Percentiles rank a stretch among this genome's conserved stretches.
phyloP scores from a whole-genome alignment of 2,113 vertebrate genomes.

The Microcebus murinus region DNA sequence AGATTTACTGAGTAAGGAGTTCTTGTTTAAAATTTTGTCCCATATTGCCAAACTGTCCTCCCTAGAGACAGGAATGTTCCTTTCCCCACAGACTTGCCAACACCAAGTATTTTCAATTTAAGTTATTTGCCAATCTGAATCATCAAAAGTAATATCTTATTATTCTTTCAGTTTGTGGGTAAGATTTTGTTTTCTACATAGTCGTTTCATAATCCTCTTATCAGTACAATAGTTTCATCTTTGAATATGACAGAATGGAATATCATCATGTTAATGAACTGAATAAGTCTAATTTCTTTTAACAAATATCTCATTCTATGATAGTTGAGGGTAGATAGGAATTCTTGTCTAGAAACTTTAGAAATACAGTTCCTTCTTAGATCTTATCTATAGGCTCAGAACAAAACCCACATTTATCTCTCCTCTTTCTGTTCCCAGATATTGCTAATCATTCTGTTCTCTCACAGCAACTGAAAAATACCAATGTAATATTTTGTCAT shows the following conservation, averaged over 20 bases:
- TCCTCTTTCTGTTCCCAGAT: background rate
- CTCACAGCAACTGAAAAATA: background rate
- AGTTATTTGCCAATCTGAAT: background rate
- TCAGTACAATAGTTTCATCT: background rate
- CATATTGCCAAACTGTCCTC: background rate
- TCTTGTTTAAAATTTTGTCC: background rate
- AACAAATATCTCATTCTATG: background rate
- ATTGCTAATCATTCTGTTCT: background rate
- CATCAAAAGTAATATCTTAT: background rate
- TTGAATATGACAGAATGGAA: background rate
- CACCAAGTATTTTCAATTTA: constrained; percentile 1
- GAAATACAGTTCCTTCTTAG: constrained; percentile 2
- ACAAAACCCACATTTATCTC: background rate
- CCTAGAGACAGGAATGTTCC: background rate
- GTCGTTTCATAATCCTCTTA: background rate
- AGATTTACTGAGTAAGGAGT: background rate
- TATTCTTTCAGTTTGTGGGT: background rate
- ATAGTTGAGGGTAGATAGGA: background rate
- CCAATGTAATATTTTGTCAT: background rate
- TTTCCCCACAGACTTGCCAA: background rate
- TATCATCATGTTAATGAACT: background rate
- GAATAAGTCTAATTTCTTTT: background rate
- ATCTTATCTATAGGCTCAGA: background rate
- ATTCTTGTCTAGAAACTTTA: constrained; percentile 36
- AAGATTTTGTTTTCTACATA: constrained; percentile 4